These are phyloP conservation scores for Ametastegia equiseti DNA, from an alignment of 2,888 invertebrate species.

Conservation along the genomic window DNA sequence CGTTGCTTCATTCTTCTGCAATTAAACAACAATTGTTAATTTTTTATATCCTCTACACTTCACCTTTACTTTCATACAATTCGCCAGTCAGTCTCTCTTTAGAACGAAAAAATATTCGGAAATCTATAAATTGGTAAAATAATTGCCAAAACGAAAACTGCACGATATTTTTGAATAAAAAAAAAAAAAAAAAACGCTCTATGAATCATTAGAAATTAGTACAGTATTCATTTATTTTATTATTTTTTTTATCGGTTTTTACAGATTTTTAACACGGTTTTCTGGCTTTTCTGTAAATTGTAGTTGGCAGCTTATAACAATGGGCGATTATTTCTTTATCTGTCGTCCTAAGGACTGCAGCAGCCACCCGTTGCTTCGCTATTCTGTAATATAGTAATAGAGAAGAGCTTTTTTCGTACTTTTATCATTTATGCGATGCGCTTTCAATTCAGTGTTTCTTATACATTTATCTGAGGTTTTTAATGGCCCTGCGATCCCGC, in stretches of 20 bases:
- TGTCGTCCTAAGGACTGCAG: not conserved
- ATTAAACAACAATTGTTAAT: constrained; percentile 62
- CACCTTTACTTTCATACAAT: not conserved
- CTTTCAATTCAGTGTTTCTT: not conserved
- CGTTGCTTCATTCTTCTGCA: constrained; percentile 69
- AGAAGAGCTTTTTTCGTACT: not conserved
- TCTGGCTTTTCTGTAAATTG: not conserved
- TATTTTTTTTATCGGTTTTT: no score
- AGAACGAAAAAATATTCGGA: no score
- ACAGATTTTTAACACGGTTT: not conserved
- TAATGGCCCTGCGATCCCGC: not conserved
- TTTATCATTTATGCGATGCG: not conserved
- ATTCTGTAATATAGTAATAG: not conserved
- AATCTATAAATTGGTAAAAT: no score
- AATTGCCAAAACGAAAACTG: not conserved
- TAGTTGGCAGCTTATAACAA: not conserved
- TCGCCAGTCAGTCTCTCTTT: no score
- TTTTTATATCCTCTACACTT: constrained; percentile 1
- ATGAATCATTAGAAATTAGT: not conserved
- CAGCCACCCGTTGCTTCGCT: not conserved
- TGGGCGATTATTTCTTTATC: not conserved
- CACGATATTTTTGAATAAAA: not conserved
- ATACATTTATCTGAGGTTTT: not conserved
- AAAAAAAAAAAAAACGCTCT: not conserved
- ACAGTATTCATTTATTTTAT: not conserved